Percentiles rank a stretch among this genome's conserved stretches.
phyloP scores from a whole-genome alignment of 2,797 vertebrate species.

The Orientallactaga sibirica region DNA sequence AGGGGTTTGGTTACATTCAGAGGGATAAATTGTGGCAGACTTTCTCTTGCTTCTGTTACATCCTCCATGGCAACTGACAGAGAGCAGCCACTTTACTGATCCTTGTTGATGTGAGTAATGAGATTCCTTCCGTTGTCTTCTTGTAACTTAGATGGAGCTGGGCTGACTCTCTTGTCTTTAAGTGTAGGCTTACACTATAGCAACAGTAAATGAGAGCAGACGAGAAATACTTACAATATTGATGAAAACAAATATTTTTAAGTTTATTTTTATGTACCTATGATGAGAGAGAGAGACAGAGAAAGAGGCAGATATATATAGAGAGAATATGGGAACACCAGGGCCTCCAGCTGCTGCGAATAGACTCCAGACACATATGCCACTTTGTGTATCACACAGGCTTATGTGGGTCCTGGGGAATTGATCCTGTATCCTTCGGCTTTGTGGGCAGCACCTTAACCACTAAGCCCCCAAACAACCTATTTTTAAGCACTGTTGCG shows the following conservation, averaged over 20 bases:
- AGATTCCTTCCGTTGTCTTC: background rate
- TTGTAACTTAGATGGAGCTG: slow-evolving; percentile 13
- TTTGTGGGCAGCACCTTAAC: no score
- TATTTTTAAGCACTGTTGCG: background rate
- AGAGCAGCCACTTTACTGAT: background rate
- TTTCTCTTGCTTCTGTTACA: background rate
- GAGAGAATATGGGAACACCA: no score
- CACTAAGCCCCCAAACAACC: no score
- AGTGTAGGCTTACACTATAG: background rate
- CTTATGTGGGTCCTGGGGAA: no score
- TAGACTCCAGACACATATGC: no score
- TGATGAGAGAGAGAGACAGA: no score
- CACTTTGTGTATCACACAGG: no score
- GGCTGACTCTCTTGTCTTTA: background rate
- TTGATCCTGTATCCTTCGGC: no score
- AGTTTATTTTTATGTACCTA: no score
- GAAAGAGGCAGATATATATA: no score
- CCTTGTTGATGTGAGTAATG: background rate
- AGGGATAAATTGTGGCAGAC: background rate
- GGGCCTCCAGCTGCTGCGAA: no score
- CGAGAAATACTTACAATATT: slow-evolving; percentile 28
- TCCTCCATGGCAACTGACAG: background rate
- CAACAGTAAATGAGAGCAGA: background rate
- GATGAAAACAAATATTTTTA: background rate
- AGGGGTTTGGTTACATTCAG: slow-evolving; percentile 12